Percentiles rank a stretch among this genome's conserved stretches.
Evolutionary conservation across 2,113 vertebrate genomes (phyloP).

Genomic region (Gasterosteus nipponicus): DNA sequence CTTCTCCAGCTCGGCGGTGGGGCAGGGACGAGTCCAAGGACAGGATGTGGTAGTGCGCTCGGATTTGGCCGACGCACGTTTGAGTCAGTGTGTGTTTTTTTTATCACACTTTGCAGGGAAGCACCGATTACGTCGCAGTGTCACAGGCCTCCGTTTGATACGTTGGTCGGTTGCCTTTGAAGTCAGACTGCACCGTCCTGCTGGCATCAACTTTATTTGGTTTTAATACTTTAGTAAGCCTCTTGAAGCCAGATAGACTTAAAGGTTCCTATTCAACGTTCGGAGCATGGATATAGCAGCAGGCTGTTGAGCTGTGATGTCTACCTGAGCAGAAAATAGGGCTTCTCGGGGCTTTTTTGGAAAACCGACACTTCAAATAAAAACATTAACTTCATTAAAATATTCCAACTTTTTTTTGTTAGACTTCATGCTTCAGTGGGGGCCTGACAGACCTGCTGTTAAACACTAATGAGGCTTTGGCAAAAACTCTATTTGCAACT

Average conservation of each 20-base stretch:
- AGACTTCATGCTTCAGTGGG: background rate
- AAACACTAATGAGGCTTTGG: background rate
- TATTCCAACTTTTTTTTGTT: background rate
- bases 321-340: background rate
- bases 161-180: background rate
- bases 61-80: constrained; percentile 20
- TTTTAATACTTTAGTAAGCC: background rate
- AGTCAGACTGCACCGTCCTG: background rate
- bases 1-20: constrained; percentile 38
- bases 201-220: background rate
- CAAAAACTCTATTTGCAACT: background rate
- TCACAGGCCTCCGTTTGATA: constrained; percentile 1
- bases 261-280: background rate
- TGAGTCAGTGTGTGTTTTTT: background rate
- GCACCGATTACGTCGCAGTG: background rate
- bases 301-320: background rate
- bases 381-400: background rate
- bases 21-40: constrained; percentile 43
- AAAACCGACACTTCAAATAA: too few relatives aligned
- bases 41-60: constrained; percentile 19
- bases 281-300: background rate
- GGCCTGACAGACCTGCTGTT: constrained; percentile 9
- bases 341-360: background rate
- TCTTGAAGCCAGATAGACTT: background rate
- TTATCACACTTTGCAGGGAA: constrained; percentile 6